These are phyloP conservation scores for Rhagoletis zephyria DNA, from an alignment of 1,140 invertebrate species.

Conservation along the genomic window DNA sequence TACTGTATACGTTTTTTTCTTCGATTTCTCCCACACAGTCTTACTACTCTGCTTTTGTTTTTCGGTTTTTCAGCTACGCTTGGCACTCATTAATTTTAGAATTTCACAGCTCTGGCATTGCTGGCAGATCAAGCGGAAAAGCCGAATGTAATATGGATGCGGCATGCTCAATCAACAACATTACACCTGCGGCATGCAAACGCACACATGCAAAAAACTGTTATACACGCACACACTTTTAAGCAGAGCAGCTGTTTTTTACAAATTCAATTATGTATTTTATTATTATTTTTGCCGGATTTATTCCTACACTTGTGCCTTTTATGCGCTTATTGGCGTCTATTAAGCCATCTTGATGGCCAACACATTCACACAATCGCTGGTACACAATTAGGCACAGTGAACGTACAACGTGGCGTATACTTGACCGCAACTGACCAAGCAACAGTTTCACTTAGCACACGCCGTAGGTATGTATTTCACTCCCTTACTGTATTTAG, in stretches of 20 bases:
- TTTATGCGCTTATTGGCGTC: background rate
- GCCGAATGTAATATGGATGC: background rate
- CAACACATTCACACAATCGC: background rate
- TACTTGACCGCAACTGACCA: slow-evolving; percentile 3
- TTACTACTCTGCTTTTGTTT: background rate
- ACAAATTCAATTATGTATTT: background rate
- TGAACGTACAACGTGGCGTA: background rate
- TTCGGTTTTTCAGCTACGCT: background rate
- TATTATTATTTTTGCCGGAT: background rate
- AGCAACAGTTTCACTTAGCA: slow-evolving; percentile 16
- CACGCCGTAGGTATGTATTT: background rate
- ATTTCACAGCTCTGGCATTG: background rate
- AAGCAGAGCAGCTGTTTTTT: background rate
- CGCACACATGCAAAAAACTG: background rate
- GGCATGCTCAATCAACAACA: background rate
- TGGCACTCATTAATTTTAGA: slow-evolving; percentile 2
- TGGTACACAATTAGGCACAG: background rate
- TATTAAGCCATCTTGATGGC: background rate
- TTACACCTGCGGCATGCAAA: slow-evolving; percentile 8
- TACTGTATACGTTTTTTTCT: background rate
- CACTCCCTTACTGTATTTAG: background rate
- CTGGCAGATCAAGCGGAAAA: slow-evolving; percentile 29
- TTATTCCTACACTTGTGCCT: background rate
- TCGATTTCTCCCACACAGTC: too few species aligned
- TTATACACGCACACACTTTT: background rate